Evolutionary conservation across 2,888 invertebrate genomes (phyloP), one percentile per base, ranked within the genome.

Genomic region (Rhynchonema sp.): DNA sequence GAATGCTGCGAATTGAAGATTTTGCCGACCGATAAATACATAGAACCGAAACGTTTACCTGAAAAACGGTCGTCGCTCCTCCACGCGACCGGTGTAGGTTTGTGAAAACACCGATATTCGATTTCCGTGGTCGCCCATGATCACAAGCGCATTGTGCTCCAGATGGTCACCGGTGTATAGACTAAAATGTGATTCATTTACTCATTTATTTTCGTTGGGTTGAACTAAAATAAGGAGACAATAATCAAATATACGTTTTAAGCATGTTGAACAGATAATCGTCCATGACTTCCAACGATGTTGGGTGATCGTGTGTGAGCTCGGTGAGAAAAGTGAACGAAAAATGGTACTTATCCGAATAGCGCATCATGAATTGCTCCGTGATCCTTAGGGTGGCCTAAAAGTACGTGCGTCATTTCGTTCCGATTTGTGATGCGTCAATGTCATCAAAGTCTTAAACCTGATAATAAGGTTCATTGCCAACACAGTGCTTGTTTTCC

Each of bases 101-200:
- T n/a, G 49, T 6, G n/a, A n/a, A n/a, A n/a, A n/a, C n/a, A n/a
- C n/a, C n/a, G n/a, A 38, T 57, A 74, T 74, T 53, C 76, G 66
- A 64, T 74, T 72, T 20, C 76, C 76, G 64, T 76, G 76, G 61
- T 76, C 76, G 60, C 75, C 75, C 67, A 73, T 65, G 20, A 70
- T 64, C 3, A 70, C 60, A 0, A 70, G 63, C 20, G 66, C 62
- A 22, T 66, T 66, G 60, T 68, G 66, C 30, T 69, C 62, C 56
- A 68, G 46, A 17, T 58, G 63, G 28, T 64, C 65, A 23, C 60
- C 56, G 17, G 58, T 61, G 23, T 69, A 63, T 30, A 72, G 59
- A 57, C 64, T n/a, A n/a, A n/a, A n/a, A n/a, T n/a, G n/a, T n/a
- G n/a, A n/a, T n/a, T n/a, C n/a, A n/a, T n/a, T n/a, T n/a, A n/a